Percentiles rank a stretch among this genome's conserved stretches.
phyloP scores from a whole-genome alignment of 1,140 invertebrate genomes.

The Drosophila pseudoananassae region DNA sequence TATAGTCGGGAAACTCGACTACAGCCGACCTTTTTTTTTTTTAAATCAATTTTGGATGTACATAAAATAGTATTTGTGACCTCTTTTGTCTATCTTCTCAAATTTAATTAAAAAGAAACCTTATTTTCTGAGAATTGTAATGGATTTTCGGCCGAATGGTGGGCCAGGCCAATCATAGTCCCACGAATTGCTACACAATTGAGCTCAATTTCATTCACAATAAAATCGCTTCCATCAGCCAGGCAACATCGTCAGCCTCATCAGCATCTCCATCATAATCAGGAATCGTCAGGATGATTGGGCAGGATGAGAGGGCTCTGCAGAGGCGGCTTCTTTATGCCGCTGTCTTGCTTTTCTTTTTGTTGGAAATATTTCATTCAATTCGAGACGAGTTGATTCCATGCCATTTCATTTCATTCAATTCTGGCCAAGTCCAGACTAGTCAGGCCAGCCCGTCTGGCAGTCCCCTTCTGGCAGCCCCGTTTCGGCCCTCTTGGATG shows the following conservation, averaged over 20 bases:
- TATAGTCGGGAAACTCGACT: too few species aligned
- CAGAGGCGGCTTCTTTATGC: slow-evolving; percentile 3
- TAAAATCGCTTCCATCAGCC: slow-evolving; percentile 48
- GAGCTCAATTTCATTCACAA: slow-evolving; percentile 64
- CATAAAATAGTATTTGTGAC: too few species aligned
- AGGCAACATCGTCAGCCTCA: slow-evolving; percentile 28
- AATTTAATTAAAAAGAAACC: neutral
- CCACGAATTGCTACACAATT: slow-evolving; percentile 50
- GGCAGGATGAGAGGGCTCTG: slow-evolving; percentile 5
- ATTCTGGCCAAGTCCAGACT: neutral
- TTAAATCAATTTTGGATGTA: too few species aligned
- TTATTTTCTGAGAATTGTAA: neutral
- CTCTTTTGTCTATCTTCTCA: too few species aligned
- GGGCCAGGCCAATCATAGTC: slow-evolving; percentile 58
- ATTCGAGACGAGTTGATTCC: slow-evolving; percentile 51
- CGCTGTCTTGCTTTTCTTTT: too few species aligned
- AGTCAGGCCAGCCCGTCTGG: too few species aligned
- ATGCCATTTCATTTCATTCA: slow-evolving; percentile 26
- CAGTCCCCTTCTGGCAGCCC: too few species aligned
- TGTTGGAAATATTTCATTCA: slow-evolving; percentile 42
- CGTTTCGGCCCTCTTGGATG: slow-evolving; percentile 8
- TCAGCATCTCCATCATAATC: slow-evolving; percentile 38
- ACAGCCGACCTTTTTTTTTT: too few species aligned
- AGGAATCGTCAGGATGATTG: slow-evolving; percentile 50
- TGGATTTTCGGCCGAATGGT: slow-evolving; percentile 1